phyloP scores from a whole-genome alignment of 2,113 vertebrate species.

The Aspiorhynchus laticeps region DNA sequence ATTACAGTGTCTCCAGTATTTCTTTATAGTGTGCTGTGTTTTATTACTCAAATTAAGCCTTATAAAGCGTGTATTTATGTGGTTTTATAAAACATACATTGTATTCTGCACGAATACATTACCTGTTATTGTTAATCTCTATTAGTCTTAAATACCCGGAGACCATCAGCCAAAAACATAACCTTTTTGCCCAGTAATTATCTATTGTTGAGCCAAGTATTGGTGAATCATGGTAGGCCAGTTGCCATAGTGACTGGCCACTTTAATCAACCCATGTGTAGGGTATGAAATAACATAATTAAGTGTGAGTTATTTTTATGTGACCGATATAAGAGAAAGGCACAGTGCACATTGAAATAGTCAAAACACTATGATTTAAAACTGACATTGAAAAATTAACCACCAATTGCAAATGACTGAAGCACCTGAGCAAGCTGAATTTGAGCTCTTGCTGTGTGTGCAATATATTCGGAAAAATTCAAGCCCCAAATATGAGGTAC shows the following conservation, averaged over 20 bases:
- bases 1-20: conserved; percentile 30
- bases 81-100: conserved; percentile 17
- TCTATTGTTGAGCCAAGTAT: conserved; percentile 41
- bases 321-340: conserved; percentile 38
- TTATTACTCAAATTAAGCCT: conserved; percentile 29
- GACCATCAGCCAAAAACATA: conserved; percentile 13
- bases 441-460: background rate
- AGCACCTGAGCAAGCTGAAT: background rate
- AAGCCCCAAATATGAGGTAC: background rate
- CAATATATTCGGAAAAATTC: background rate
- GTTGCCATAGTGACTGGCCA: conserved; percentile 59
- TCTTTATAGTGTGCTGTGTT: conserved; percentile 31
- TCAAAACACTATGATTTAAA: conserved; percentile 39
- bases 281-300: conserved; percentile 49
- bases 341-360: background rate
- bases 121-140: conserved; percentile 31
- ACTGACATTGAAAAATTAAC: conserved; percentile 12
- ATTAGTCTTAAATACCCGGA: conserved; percentile 26
- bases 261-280: conserved; percentile 35
- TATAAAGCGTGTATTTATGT: conserved; percentile 25
- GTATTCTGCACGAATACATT: background rate
- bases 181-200: conserved; percentile 41
- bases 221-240: conserved; percentile 28
- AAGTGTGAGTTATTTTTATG: conserved; percentile 45
- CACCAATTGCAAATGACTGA: background rate